These are phyloP conservation scores for Tetragonula carbonaria DNA, from an alignment of 2,888 invertebrate genomes.

Conservation along the genomic window DNA sequence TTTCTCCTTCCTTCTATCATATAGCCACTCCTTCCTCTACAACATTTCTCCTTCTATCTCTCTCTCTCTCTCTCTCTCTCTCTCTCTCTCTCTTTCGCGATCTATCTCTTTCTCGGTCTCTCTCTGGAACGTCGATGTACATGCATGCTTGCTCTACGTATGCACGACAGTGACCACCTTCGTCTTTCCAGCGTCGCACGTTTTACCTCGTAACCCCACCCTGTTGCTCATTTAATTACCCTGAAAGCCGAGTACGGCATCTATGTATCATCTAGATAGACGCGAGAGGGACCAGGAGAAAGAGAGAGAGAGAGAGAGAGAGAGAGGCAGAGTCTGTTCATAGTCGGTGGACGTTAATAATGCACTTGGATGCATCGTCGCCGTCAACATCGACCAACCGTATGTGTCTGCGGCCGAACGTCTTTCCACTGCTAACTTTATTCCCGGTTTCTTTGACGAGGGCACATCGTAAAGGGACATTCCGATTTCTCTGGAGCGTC, in stretches of 20 bases:
- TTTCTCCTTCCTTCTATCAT: constrained; percentile 51
- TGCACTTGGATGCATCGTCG: constrained; percentile 53
- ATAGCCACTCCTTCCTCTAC: not conserved
- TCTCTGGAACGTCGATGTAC: not conserved
- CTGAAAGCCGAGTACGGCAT: constrained; percentile 64
- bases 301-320: too few species aligned
- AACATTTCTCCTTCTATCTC: not conserved
- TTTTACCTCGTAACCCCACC: constrained; percentile 35
- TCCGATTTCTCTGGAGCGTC: not conserved
- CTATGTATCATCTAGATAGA: constrained; percentile 32
- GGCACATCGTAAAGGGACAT: constrained; percentile 1
- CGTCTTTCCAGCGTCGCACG: constrained; percentile 23
- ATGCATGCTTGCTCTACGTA: not conserved
- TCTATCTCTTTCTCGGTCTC: not conserved
- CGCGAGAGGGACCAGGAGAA: not conserved
- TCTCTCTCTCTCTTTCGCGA: not conserved
- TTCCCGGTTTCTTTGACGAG: constrained; percentile 42
- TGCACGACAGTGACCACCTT: constrained; percentile 43
- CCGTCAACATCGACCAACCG: not conserved
- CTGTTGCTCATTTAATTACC: constrained; percentile 71
- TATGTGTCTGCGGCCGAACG: constrained; percentile 4
- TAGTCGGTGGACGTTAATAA: constrained; percentile 57
- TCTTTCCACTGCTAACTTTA: constrained; percentile 42
- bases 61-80: not conserved
- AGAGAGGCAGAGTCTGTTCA: not conserved